phyloP scores from a whole-genome alignment of 2,888 invertebrate species.

The Piscicola geometra region DNA sequence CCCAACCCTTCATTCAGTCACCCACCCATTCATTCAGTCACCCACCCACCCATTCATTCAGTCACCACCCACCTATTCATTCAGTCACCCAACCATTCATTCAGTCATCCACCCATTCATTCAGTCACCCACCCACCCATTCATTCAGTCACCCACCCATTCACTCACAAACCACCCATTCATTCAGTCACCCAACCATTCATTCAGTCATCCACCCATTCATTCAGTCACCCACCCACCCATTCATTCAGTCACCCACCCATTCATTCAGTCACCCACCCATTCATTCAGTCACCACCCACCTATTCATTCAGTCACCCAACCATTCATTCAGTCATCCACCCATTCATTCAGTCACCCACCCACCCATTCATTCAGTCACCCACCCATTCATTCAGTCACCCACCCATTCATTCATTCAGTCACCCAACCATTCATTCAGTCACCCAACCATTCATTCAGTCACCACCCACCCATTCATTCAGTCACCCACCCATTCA shows the following conservation, averaged over 20 bases:
- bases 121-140: neutral
- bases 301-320: neutral
- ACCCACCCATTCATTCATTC: neutral
- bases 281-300: neutral
- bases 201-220: neutral
- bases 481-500: no score
- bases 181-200: neutral
- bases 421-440: neutral
- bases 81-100: neutral
- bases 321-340: neutral
- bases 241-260: neutral
- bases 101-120: neutral
- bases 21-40: neutral
- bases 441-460: neutral
- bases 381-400: neutral
- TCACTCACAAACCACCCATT: neutral
- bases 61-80: neutral
- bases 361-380: neutral
- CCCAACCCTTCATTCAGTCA: neutral
- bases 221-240: neutral
- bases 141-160: neutral
- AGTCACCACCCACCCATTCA: no score
- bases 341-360: neutral
- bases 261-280: neutral
- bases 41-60: constrained; percentile 1